These are phyloP conservation scores for Cuniculus paca DNA, from an alignment of 2,797 vertebrate genomes.

Conservation along the genomic window DNA sequence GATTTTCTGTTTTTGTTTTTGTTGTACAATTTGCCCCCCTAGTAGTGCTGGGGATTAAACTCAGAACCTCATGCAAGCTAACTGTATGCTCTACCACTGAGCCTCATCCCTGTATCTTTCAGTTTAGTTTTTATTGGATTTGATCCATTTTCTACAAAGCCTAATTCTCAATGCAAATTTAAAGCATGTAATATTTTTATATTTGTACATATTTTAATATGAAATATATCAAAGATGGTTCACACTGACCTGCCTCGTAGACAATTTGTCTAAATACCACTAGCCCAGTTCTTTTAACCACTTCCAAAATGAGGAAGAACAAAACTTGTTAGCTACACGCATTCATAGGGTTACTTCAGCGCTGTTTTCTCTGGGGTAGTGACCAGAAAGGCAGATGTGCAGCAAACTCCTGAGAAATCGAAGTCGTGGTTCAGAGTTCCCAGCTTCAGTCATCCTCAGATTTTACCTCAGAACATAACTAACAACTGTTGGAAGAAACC, in stretches of 20 bases:
- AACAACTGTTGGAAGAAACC: no score
- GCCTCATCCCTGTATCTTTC: not conserved
- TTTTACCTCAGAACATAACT: not conserved
- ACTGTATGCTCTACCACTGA: not conserved
- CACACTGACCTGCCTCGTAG: not conserved
- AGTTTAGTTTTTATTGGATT: slow-evolving; percentile 46
- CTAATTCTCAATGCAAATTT: slow-evolving; percentile 54
- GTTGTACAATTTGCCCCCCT: not conserved
- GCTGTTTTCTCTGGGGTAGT: slow-evolving; percentile 26
- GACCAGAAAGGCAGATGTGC: slow-evolving; percentile 20
- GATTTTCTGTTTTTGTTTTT: not conserved
- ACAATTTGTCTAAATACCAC: not conserved
- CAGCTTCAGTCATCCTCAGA: not conserved
- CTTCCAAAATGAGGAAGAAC: slow-evolving; percentile 37
- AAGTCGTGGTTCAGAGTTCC: not conserved
- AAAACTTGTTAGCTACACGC: not conserved
- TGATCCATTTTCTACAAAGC: slow-evolving; percentile 33
- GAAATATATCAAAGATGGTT: slow-evolving; percentile 57
- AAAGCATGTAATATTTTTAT: not conserved
- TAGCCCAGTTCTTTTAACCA: slow-evolving; percentile 11
- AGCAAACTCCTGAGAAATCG: not conserved
- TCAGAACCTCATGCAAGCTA: not conserved
- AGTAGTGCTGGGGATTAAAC: not conserved
- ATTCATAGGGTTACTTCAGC: not conserved
- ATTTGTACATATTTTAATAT: not conserved